phyloP scores from a whole-genome alignment of 92 coral and sea anemone species.

The Meandrina meandrites region DNA sequence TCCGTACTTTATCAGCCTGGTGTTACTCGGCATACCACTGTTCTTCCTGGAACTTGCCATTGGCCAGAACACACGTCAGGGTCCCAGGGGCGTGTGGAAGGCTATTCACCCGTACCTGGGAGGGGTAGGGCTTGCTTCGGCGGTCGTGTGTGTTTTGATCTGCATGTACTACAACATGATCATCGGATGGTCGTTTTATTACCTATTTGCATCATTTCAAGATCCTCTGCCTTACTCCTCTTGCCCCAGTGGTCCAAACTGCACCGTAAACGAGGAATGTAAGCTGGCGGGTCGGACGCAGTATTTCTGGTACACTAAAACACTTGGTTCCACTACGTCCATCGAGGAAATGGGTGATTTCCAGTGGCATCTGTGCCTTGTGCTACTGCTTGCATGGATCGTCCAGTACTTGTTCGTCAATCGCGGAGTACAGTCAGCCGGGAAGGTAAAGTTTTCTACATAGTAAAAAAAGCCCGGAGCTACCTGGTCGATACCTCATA shows the following conservation, averaged over 20 bases:
- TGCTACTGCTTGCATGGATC: slow-evolving; percentile 73
- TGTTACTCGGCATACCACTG: slow-evolving; percentile 83
- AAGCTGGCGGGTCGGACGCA: slow-evolving; percentile 59
- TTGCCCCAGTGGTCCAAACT: slow-evolving; percentile 62
- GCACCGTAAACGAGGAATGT: slow-evolving; percentile 53
- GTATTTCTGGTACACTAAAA: slow-evolving; percentile 74
- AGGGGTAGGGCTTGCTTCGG: slow-evolving; percentile 88
- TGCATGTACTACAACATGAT: slow-evolving; percentile 89
- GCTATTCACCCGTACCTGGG: slow-evolving; percentile 90
- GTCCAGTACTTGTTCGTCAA: slow-evolving; percentile 72
- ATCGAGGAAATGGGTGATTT: slow-evolving; percentile 81
- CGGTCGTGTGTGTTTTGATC: slow-evolving; percentile 75
- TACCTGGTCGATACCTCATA: too few relatives aligned
- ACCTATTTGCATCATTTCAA: slow-evolving; percentile 92
- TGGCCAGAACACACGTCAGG: slow-evolving; percentile 90
- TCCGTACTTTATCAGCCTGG: slow-evolving; percentile 80
- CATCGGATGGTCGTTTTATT: slow-evolving; percentile 92
- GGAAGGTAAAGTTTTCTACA: slow-evolving; percentile 62
- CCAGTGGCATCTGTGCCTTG: slow-evolving; percentile 83
- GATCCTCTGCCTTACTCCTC: slow-evolving; percentile 78
- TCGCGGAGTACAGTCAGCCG: slow-evolving; percentile 88
- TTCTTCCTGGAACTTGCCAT: slow-evolving; percentile 95
- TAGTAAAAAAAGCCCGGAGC: too few relatives aligned
- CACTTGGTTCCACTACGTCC: slow-evolving; percentile 32
- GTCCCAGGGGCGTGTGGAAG: slow-evolving; percentile 93